Evolutionary conservation across 2,888 invertebrate genomes (phyloP).

Genomic region (Mythimna impura): DNA sequence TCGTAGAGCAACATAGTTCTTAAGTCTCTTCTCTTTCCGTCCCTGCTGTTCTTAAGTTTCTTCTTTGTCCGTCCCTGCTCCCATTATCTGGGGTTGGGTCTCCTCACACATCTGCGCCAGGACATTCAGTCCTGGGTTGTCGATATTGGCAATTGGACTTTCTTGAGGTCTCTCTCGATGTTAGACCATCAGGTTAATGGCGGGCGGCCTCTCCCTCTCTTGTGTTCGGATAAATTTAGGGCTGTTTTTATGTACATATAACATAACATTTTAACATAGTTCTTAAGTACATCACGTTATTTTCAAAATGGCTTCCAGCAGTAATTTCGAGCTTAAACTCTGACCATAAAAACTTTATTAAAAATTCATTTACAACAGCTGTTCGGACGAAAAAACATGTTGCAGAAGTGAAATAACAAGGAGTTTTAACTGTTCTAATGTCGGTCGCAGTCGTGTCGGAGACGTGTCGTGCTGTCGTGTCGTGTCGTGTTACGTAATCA

Average conservation of each 20-base stretch:
- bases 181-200: too few relatives aligned
- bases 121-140: too few relatives aligned
- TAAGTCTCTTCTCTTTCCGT: too few relatives aligned
- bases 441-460: conserved; percentile 17
- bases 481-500: conserved; percentile 64
- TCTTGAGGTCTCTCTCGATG: too few relatives aligned
- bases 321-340: conserved; percentile 45
- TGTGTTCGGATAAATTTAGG: too few relatives aligned
- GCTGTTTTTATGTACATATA: too few relatives aligned
- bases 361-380: conserved; percentile 48
- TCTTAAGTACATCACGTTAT: conserved; percentile 37
- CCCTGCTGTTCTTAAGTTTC: neutral
- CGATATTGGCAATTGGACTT: too few relatives aligned
- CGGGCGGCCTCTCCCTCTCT: too few relatives aligned
- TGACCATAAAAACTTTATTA: conserved; percentile 53
- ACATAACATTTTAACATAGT: conserved; percentile 6
- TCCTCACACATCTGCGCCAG: too few relatives aligned
- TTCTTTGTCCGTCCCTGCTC: too few relatives aligned
- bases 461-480: conserved; percentile 23
- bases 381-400: conserved; percentile 37
- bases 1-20: conserved; percentile 17
- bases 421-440: conserved; percentile 36
- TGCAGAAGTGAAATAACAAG: conserved; percentile 37
- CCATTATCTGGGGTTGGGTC: too few relatives aligned
- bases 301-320: conserved; percentile 41